phyloP scores from a whole-genome alignment of 2,113 vertebrate species.

The Chascanopsetta lugubris region DNA sequence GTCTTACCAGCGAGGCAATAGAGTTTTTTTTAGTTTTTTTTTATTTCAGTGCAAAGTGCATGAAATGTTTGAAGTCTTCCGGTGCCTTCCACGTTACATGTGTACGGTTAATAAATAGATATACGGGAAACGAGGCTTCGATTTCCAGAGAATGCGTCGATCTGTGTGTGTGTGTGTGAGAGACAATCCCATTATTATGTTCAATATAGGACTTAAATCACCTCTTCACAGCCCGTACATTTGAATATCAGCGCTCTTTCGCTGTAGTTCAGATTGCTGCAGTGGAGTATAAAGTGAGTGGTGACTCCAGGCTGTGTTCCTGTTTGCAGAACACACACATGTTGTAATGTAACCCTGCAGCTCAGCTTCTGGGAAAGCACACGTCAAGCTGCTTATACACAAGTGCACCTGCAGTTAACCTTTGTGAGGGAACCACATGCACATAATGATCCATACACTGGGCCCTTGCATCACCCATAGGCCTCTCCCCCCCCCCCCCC shows the following conservation, averaged over 20 bases:
- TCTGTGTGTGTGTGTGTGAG: slow-evolving; percentile 8
- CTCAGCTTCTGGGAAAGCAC: slow-evolving; percentile 30
- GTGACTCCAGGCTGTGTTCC: neutral
- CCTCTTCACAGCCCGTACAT: neutral
- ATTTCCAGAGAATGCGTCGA: slow-evolving; percentile 11
- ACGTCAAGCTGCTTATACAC: slow-evolving; percentile 18
- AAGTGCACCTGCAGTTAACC: slow-evolving; percentile 47
- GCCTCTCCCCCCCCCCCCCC: neutral
- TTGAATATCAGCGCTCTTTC: neutral
- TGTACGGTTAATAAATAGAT: slow-evolving; percentile 26
- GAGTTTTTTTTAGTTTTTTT: no score
- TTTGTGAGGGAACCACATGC: slow-evolving; percentile 39
- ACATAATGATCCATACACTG: slow-evolving; percentile 48
- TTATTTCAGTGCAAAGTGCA: slow-evolving; percentile 14
- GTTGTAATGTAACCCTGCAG: neutral
- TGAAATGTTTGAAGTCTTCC: slow-evolving; percentile 36
- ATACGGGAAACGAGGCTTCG: slow-evolving; percentile 8
- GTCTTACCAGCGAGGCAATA: slow-evolving; percentile 37
- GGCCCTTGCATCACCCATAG: no score
- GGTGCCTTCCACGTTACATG: slow-evolving; percentile 1
- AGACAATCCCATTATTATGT: slow-evolving; percentile 1
- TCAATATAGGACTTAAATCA: slow-evolving; percentile 23
- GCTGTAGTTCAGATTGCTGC: no score
- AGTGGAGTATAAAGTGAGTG: no score
- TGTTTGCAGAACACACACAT: neutral